Percentiles rank a stretch among this genome's conserved stretches.
phyloP scores from a whole-genome alignment of 2,797 vertebrate genomes.

The Pangasius larnaudii region DNA sequence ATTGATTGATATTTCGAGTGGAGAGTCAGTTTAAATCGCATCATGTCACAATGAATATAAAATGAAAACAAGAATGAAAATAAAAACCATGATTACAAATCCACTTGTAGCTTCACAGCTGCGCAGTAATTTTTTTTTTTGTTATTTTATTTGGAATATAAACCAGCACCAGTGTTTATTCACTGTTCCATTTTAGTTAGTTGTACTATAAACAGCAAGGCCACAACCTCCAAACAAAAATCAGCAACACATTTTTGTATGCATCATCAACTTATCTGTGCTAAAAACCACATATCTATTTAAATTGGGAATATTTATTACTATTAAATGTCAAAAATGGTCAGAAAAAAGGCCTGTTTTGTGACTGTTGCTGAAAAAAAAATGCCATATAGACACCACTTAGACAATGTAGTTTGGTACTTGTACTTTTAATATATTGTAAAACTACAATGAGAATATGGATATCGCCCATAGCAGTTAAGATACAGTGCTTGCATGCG shows the following conservation, averaged over 20 bases:
- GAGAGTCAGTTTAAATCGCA: not conserved
- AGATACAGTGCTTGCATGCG: conserved; percentile 21
- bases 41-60: not conserved
- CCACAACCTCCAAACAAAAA: conserved; percentile 1
- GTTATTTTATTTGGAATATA: not conserved
- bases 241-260: no score
- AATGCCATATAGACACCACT: not conserved
- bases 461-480: not conserved
- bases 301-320: not conserved
- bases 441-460: not conserved
- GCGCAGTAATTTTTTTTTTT: not conserved
- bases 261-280: not conserved
- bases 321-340: not conserved
- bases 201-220: not conserved
- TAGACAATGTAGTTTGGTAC: not conserved
- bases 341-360: not conserved
- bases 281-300: not conserved
- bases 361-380: not conserved
- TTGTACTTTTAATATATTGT: not conserved
- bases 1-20: no score
- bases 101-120: not conserved
- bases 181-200: not conserved
- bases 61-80: not conserved
- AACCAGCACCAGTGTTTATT: not conserved
- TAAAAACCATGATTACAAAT: not conserved